A percentile compares a stretch with the other conserved stretches of the same genome.
Evolutionary conservation across 2,888 invertebrate species (phyloP).

Genomic region (Troglohyphantes excavatus): DNA sequence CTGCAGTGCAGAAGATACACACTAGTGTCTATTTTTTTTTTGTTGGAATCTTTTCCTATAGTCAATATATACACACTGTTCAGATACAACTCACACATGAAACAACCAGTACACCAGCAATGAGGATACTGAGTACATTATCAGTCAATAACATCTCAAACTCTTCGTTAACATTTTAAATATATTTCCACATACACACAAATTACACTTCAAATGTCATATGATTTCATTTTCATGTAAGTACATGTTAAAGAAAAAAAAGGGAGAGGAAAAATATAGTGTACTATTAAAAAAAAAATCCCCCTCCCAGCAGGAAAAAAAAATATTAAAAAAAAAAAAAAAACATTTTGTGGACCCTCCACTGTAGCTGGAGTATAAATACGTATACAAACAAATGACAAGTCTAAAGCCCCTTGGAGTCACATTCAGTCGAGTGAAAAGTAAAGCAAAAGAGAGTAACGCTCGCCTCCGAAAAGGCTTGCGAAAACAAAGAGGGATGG

Average conservation of each 20-base stretch:
- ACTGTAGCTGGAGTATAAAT: slow-evolving; percentile 58
- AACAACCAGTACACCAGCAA: slow-evolving; percentile 62
- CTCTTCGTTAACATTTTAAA: slow-evolving; percentile 61
- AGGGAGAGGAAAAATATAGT: slow-evolving; percentile 15
- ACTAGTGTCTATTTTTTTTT: slow-evolving; percentile 72
- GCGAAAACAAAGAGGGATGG: slow-evolving; percentile 25
- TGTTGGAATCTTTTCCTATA: slow-evolving; percentile 52
- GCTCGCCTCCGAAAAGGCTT: background rate
- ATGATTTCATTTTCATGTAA: slow-evolving; percentile 68
- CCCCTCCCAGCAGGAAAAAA: background rate
- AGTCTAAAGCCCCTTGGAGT: background rate
- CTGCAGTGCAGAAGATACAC: slow-evolving; percentile 77
- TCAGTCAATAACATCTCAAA: slow-evolving; percentile 61
- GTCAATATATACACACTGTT: slow-evolving; percentile 73
- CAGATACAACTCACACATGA: slow-evolving; percentile 29
- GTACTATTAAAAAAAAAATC: background rate
- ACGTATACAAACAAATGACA: slow-evolving; percentile 43
- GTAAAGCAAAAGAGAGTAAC: slow-evolving; percentile 18
- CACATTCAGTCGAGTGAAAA: background rate
- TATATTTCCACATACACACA: slow-evolving; percentile 70
- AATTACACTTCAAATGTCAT: slow-evolving; percentile 53
- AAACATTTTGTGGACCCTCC: slow-evolving; percentile 60
- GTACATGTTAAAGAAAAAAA: slow-evolving; percentile 57
- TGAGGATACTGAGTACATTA: slow-evolving; percentile 58
- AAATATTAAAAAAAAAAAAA: too few relatives aligned